A percentile compares a stretch with the other conserved stretches of the same genome.
These are phyloP conservation scores for Panthera uncia DNA, from an alignment of 2,113 vertebrate genomes.

Conservation along the genomic window DNA sequence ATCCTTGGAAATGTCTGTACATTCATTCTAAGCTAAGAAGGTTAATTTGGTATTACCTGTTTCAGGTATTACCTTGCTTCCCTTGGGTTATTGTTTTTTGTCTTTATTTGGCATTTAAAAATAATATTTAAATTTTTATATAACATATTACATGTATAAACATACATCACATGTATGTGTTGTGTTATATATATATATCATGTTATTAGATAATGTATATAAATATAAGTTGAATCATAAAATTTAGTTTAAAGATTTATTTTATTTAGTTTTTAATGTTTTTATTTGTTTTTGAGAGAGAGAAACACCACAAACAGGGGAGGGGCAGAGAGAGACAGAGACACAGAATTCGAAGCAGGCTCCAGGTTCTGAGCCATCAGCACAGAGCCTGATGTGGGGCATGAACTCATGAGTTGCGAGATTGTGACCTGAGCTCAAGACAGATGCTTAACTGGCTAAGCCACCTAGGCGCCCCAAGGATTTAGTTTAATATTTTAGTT, in stretches of 20 bases:
- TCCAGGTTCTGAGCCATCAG: too few species aligned
- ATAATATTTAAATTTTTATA: slow-evolving; percentile 2
- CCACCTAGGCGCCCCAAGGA: neutral
- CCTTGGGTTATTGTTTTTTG: neutral
- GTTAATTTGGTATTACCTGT: slow-evolving; percentile 34
- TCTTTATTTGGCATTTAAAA: neutral
- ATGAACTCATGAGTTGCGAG: too few species aligned
- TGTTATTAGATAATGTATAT: neutral
- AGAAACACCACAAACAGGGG: too few species aligned
- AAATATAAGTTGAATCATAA: slow-evolving; percentile 2
- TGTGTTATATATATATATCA: neutral
- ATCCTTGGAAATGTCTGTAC: neutral
- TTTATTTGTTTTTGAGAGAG: too few species aligned
- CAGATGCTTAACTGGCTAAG: too few species aligned
- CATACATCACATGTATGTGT: too few species aligned
- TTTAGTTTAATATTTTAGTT: slow-evolving; percentile 8
- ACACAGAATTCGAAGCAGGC: too few species aligned
- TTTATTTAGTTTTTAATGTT: neutral
- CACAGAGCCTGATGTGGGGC: too few species aligned
- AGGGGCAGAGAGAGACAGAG: too few species aligned
- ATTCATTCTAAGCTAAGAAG: neutral
- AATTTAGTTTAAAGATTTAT: slow-evolving; percentile 11
- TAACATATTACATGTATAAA: neutral
- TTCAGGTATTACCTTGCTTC: neutral
- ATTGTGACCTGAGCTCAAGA: too few species aligned